Base-by-base conservation (phyloP, 2,888 invertebrate genomes). In the Hypomecis atomaria region DNA sequence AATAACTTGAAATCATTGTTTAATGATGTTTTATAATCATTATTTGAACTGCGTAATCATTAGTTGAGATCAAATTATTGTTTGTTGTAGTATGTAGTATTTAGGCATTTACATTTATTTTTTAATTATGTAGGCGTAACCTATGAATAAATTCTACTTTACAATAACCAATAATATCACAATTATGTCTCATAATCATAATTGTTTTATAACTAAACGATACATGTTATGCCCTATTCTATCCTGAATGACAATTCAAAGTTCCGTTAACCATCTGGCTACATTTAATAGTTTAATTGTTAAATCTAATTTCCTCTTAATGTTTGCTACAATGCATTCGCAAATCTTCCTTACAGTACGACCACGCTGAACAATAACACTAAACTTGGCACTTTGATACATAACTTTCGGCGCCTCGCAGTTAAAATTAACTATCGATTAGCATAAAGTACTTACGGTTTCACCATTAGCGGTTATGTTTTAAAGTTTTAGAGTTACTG, bases 381-480 rank as follows among this genome's bases (percentile, higher is more conserved):
- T 47, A 59, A 59, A 66, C 55, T 36, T 42, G 52, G 48, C 47
- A 52, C 59, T 49, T 36, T 49, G 64, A 47, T 55, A 56, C 56
- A 58, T 56, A 61, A 55, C 49, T 49, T 61, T 55, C 11, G 43
- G 43, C 59, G 42, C 42, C 13, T 61, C 11, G 13, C 52, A 50
- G 61, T 62, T 66, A 62, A 59, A 66, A 47, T 62, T 62, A 59
- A 62, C 55, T 11, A 42, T 59, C 50, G 62, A 62, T 66, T 66
- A 42, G 48, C 40, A 36, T 42, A 23, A 34, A 38, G 54, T 36
- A n/a, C n/a, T n/a, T n/a, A 40, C 43, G 10, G 45, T 53, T 44
- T 43, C 40, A 44, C 43, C n/a, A 55, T 44, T 49, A 13, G 6
- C 10, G 43, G 44, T 59, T 48, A 43, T 38, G 48, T 44, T 37